Conservation (phyloP, 2,113 vertebrate genomes). For the Alectura lathami region DNA sequence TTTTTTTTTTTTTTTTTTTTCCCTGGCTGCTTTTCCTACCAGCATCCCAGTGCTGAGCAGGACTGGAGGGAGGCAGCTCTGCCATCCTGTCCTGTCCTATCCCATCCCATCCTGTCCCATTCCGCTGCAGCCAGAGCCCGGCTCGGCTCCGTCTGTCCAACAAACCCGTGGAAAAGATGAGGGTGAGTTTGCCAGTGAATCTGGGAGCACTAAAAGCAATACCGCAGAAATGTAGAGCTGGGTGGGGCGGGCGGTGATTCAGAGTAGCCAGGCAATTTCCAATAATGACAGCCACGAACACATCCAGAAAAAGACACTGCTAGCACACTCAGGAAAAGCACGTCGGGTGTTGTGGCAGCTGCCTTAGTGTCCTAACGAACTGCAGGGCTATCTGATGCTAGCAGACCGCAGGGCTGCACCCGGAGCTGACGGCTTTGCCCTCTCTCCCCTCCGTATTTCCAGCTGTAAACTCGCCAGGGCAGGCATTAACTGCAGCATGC, state of each 20-base stretch:
- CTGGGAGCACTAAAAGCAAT: background rate
- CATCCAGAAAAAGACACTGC: background rate
- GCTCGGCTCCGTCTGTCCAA: background rate
- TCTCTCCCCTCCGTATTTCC: background rate
- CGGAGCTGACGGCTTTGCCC: background rate
- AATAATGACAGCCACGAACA: background rate
- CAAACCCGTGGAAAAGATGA: constrained; percentile 27
- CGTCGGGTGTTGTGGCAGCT: background rate
- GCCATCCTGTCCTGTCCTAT: background rate
- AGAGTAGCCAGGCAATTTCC: background rate
- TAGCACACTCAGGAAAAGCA: background rate
- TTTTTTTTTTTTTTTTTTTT: too few species aligned
- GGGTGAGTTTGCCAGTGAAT: background rate
- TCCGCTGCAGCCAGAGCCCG: background rate
- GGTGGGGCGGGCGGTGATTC: constrained; percentile 34
- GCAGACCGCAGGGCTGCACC: background rate
- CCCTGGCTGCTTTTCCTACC: background rate
- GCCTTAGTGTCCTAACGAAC: background rate
- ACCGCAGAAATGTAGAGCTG: background rate
- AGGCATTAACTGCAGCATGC: background rate
- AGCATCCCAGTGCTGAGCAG: background rate
- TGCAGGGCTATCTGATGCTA: background rate
- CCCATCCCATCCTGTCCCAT: too few species aligned
- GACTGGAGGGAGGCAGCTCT: background rate
- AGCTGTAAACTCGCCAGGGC: background rate